phyloP scores from a whole-genome alignment of 1,140 invertebrate species.

The Drosophila sp. region DNA sequence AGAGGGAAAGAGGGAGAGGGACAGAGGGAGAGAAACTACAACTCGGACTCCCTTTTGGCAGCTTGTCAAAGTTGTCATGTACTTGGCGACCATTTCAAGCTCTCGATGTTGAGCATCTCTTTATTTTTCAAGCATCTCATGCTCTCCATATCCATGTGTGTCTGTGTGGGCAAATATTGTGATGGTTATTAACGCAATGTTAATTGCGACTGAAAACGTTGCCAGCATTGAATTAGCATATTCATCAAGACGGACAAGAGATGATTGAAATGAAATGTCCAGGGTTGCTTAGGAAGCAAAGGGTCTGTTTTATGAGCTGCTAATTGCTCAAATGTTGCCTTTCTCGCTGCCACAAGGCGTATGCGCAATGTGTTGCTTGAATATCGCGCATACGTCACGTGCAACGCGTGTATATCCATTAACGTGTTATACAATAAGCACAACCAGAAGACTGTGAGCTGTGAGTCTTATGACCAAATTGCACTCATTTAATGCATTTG shows the following conservation, averaged over 20 bases:
- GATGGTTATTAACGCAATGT: conserved; percentile 39
- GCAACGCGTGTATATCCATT: conserved; percentile 61
- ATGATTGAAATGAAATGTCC: not conserved
- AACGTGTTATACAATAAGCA: conserved; percentile 1
- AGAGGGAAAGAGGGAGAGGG: no score
- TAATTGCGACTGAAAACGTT: conserved; percentile 31
- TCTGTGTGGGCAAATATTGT: conserved; percentile 20
- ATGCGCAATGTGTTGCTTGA: conserved; percentile 48
- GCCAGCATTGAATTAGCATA: conserved; percentile 48
- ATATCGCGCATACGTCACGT: conserved; percentile 72
- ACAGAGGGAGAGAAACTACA: not conserved
- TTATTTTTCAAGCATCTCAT: conserved; percentile 13
- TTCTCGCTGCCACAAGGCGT: conserved; percentile 38
- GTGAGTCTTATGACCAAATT: conserved; percentile 24
- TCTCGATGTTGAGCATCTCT: conserved; percentile 40
- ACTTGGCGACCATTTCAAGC: conserved; percentile 27
- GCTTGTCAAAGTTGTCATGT: conserved; percentile 34
- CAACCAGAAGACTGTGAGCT: conserved; percentile 1
- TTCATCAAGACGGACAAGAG: conserved; percentile 37
- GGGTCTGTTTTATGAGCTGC: conserved; percentile 50
- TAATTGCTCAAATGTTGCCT: conserved; percentile 46
- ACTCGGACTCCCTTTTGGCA: conserved; percentile 35
- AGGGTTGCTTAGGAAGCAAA: conserved; percentile 5
- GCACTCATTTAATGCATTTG: no score
- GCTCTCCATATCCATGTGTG: conserved; percentile 24